Conservation (phyloP, 1,140 invertebrate species). For the Parasteatoda tepidariorum region DNA sequence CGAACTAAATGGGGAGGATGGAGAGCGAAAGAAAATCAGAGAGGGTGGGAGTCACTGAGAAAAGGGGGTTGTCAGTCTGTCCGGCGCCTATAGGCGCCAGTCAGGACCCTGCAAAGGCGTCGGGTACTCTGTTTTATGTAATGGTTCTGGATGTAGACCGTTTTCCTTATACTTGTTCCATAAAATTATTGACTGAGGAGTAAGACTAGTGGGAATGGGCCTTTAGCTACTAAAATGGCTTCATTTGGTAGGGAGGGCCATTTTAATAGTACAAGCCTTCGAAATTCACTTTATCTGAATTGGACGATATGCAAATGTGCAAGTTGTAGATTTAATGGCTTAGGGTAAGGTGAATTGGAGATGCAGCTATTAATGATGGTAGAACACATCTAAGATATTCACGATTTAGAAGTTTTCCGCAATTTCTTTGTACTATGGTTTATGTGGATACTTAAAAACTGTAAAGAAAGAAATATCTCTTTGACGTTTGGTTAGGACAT, state of each 20-base stretch:
- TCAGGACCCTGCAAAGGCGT: constrained; percentile 11
- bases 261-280: background rate
- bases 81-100: constrained; percentile 9
- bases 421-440: too few relatives aligned
- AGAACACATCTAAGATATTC: too few relatives aligned
- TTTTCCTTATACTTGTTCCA: constrained; percentile 22
- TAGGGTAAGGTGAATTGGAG: too few relatives aligned
- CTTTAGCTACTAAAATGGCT: background rate
- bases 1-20: constrained; percentile 32
- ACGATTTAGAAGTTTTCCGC: too few relatives aligned
- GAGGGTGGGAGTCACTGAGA: background rate
- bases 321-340: too few relatives aligned
- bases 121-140: constrained; percentile 35
- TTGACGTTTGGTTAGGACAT: too few relatives aligned
- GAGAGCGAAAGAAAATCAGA: background rate
- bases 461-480: too few relatives aligned
- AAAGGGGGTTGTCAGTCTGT: constrained; percentile 3
- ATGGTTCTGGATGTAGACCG: constrained; percentile 1
- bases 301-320: constrained; percentile 30
- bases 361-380: too few relatives aligned
- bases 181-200: constrained; percentile 46
- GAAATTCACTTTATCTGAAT: background rate
- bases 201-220: background rate
- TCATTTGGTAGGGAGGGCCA: background rate
- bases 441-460: too few relatives aligned